Evolutionary conservation across 2,797 vertebrate genomes (phyloP).

Genomic region (Leptoclinus maculatus): DNA sequence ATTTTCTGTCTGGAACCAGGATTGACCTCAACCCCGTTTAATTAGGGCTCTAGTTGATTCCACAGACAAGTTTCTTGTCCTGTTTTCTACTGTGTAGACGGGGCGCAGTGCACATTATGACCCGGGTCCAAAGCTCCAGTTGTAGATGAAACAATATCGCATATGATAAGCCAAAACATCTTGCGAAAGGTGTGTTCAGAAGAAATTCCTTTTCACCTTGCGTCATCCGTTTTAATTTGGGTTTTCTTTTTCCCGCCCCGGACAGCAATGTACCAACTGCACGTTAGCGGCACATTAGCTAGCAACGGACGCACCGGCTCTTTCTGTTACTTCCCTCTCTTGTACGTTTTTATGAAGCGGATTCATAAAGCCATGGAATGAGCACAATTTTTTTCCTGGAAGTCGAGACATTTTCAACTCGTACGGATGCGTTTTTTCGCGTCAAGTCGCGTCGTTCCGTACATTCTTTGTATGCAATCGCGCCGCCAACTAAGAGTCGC

Average conservation of each 20-base stretch:
- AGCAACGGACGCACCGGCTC: background rate
- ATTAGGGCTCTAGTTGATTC: constrained; percentile 42
- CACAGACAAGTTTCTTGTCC: constrained; percentile 31
- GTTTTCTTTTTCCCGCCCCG: background rate
- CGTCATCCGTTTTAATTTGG: background rate
- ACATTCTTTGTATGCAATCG: background rate
- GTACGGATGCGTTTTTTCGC: background rate
- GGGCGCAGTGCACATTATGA: constrained; percentile 29
- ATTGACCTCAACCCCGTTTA: constrained; percentile 38
- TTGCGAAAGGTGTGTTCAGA: constrained; percentile 26
- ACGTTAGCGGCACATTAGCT: background rate
- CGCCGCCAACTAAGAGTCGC: background rate
- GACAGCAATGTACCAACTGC: background rate
- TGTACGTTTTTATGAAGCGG: background rate
- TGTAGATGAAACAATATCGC: background rate
- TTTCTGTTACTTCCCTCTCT: background rate
- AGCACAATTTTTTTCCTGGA: background rate
- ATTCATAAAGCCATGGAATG: background rate
- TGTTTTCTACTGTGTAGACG: constrained; percentile 76
- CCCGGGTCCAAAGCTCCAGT: constrained; percentile 5
- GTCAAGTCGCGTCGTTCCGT: background rate
- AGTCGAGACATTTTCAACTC: background rate
- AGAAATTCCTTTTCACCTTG: background rate
- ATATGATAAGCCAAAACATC: constrained; percentile 20
- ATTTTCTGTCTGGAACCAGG: constrained; percentile 46